Evolutionary conservation across 2,113 vertebrate genomes (phyloP).

Genomic region (Tamias sibiricus): DNA sequence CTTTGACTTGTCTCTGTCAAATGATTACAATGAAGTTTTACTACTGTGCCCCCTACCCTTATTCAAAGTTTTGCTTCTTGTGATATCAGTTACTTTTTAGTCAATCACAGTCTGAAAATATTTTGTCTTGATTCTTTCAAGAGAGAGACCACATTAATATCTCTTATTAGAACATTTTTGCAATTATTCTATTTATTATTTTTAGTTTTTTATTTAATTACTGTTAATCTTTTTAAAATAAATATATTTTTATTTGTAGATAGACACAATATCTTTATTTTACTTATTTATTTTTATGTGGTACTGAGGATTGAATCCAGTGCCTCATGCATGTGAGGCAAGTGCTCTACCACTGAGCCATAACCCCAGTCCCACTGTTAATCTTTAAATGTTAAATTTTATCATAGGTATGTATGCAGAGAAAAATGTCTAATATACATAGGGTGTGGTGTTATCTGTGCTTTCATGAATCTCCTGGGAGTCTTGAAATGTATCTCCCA

Average conservation of each 20-base stretch:
- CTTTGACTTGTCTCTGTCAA: not conserved
- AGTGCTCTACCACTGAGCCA: too few relatives aligned
- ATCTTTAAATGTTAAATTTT: not conserved
- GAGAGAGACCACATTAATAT: not conserved
- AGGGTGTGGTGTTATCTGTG: not conserved
- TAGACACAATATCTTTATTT: too few relatives aligned
- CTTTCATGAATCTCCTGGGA: not conserved
- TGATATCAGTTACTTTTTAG: not conserved
- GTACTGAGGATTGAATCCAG: too few relatives aligned
- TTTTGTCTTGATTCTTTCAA: not conserved
- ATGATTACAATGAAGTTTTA: not conserved
- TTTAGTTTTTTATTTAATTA: not conserved
- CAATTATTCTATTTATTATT: not conserved
- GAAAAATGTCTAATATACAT: not conserved
- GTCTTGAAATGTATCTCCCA: not conserved
- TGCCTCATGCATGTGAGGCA: too few relatives aligned
- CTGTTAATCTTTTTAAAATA: too few relatives aligned
- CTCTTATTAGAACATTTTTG: not conserved
- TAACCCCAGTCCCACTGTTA: too few relatives aligned
- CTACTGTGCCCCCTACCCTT: accelerated
- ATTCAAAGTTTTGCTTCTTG: not conserved
- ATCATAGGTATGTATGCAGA: not conserved
- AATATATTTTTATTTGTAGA: too few relatives aligned
- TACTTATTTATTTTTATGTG: too few relatives aligned
- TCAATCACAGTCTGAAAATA: not conserved